phyloP scores from a whole-genome alignment of 2,888 invertebrate genomes.

The Cheilosia pagana region DNA sequence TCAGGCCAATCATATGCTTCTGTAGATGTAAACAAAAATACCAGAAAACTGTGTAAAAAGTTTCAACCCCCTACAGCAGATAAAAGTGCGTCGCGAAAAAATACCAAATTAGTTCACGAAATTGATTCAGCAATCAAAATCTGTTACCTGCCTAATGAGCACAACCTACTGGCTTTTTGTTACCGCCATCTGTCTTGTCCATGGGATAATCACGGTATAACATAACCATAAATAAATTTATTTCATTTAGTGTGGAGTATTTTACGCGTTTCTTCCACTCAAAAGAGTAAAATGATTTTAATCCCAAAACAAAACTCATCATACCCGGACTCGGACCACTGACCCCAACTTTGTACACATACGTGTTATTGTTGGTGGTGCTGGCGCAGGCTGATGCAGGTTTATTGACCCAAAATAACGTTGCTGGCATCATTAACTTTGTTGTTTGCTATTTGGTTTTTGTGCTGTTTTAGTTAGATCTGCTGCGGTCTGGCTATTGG shows the following conservation, averaged over 20 bases:
- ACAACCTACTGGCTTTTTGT: too few relatives aligned
- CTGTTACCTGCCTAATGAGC: too few relatives aligned
- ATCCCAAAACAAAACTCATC: slow-evolving; percentile 15
- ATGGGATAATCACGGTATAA: background rate
- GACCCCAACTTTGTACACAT: slow-evolving; percentile 5
- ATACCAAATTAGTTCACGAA: too few relatives aligned
- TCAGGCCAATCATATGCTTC: too few relatives aligned
- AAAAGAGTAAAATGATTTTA: slow-evolving; percentile 5
- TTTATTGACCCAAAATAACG: slow-evolving; percentile 42
- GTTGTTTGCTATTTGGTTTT: background rate
- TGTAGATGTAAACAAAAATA: too few relatives aligned
- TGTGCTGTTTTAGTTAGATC: background rate
- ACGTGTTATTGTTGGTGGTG: background rate
- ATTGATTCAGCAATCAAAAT: too few relatives aligned
- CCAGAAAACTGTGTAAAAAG: too few relatives aligned
- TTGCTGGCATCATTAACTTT: slow-evolving; percentile 25
- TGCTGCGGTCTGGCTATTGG: background rate
- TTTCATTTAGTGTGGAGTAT: background rate
- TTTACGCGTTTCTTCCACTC: background rate
- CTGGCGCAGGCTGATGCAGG: background rate
- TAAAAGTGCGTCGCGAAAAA: too few relatives aligned
- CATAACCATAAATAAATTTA: background rate
- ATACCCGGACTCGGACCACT: slow-evolving; percentile 18
- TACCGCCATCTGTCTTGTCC: background rate
- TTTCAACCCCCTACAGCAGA: too few relatives aligned